phyloP scores from a whole-genome alignment of 2,113 vertebrate species.

The Pygoscelis adeliae region DNA sequence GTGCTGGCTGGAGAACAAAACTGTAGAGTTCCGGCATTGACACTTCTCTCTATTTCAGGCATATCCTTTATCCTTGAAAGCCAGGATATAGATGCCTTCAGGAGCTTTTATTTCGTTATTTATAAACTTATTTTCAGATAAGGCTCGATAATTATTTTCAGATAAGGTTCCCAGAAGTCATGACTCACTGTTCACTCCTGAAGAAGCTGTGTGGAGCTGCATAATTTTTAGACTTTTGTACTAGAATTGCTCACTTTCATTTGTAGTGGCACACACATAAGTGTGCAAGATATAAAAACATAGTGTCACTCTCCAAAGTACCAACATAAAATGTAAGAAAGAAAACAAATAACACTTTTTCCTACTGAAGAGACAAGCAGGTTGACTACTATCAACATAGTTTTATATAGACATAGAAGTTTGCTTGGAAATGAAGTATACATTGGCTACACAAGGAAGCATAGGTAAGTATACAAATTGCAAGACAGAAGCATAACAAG shows the following conservation, averaged over 20 bases:
- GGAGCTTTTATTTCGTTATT: slow-evolving; percentile 31
- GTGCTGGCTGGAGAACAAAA: slow-evolving; percentile 53
- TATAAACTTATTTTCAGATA: slow-evolving; percentile 45
- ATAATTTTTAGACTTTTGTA: background rate
- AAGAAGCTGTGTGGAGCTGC: background rate
- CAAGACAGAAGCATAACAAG: background rate
- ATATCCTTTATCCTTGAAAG: background rate
- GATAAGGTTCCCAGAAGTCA: slow-evolving; percentile 10
- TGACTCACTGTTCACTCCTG: background rate
- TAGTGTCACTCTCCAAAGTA: background rate
- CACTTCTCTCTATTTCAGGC: background rate
- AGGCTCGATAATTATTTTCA: background rate
- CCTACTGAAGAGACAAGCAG: background rate
- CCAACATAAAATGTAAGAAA: background rate
- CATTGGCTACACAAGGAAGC: background rate
- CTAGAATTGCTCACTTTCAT: background rate
- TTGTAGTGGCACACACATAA: background rate
- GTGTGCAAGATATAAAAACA: background rate
- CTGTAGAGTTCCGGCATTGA: background rate
- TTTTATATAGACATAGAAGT: background rate
- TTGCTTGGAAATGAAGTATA: background rate
- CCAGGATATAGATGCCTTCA: background rate
- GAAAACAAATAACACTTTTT: background rate
- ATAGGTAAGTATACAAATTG: background rate
- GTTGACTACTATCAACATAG: background rate